phyloP scores from a whole-genome alignment of 1,140 invertebrate species.

The Agrilus planipennis region DNA sequence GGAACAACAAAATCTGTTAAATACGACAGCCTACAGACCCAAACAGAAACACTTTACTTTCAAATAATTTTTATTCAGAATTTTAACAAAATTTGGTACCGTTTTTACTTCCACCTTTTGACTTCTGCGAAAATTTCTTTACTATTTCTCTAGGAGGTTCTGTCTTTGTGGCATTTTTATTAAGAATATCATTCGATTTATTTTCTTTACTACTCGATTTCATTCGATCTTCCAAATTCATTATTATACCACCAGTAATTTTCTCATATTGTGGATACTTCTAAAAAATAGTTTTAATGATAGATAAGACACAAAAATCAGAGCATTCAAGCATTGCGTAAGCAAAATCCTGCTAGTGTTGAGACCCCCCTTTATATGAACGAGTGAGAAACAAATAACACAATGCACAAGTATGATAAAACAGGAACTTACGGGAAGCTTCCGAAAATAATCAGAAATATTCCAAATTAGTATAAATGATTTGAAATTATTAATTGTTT shows the following conservation, averaged over 20 bases:
- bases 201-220: conserved; percentile 4
- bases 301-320: neutral
- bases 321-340: neutral
- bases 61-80: too few species aligned
- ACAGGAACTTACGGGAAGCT: neutral
- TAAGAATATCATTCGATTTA: too few species aligned
- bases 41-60: too few species aligned
- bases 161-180: neutral
- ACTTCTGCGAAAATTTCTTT: neutral
- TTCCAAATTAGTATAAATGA: neutral
- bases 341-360: neutral
- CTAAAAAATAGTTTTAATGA: conserved; percentile 6
- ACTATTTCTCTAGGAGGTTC: conserved; percentile 7
- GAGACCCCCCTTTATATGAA: neutral
- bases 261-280: conserved; percentile 12
- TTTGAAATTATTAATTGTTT: neutral
- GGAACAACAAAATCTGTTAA: too few species aligned
- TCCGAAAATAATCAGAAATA: neutral
- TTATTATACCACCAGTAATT: conserved; percentile 12
- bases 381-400: too few species aligned
- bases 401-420: too few species aligned
- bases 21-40: too few species aligned
- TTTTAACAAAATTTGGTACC: too few species aligned
- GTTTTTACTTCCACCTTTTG: too few species aligned
- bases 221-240: conserved; percentile 12